Conservation (phyloP, 2,888 invertebrate genomes). For the Norana najaformis region DNA sequence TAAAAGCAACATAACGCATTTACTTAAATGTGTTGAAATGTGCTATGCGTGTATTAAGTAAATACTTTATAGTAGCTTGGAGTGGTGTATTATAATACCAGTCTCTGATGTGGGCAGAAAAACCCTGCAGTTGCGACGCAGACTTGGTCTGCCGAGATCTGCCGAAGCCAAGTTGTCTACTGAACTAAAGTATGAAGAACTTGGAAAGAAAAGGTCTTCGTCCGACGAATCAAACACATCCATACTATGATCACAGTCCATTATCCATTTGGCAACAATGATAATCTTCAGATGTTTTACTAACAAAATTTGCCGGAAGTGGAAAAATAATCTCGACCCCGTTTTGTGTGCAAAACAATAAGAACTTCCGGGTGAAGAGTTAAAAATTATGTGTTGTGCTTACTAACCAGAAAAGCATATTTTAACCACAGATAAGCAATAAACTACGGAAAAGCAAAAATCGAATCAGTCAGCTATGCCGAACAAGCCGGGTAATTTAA, state of each 20-base stretch:
- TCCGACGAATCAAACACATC: conserved; percentile 17
- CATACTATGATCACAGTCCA: not conserved
- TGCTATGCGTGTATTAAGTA: not conserved
- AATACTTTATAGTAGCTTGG: not conserved
- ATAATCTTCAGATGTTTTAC: not conserved
- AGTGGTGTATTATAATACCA: conserved; percentile 8
- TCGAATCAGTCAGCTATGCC: not conserved
- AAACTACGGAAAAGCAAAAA: not conserved
- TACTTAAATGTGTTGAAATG: not conserved
- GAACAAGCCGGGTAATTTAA: not conserved
- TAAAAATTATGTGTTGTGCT: not conserved
- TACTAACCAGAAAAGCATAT: not conserved
- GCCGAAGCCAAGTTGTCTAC: not conserved
- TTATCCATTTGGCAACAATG: not conserved
- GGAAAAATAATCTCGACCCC: not conserved
- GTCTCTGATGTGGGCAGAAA: conserved; percentile 8
- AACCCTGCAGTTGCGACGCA: conserved; percentile 24
- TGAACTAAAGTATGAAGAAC: conserved; percentile 9
- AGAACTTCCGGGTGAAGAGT: not conserved
- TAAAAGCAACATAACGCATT: too few species aligned
- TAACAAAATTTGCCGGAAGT: not conserved
- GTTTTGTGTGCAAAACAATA: not conserved
- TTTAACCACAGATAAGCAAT: not conserved
- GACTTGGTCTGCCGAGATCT: conserved; percentile 27
- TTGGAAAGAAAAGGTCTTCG: conserved; percentile 23